Percentiles rank a stretch among this genome's conserved stretches.
These are phyloP conservation scores for Centropus unirufus DNA, from an alignment of 2,113 vertebrate species.

Conservation along the genomic window DNA sequence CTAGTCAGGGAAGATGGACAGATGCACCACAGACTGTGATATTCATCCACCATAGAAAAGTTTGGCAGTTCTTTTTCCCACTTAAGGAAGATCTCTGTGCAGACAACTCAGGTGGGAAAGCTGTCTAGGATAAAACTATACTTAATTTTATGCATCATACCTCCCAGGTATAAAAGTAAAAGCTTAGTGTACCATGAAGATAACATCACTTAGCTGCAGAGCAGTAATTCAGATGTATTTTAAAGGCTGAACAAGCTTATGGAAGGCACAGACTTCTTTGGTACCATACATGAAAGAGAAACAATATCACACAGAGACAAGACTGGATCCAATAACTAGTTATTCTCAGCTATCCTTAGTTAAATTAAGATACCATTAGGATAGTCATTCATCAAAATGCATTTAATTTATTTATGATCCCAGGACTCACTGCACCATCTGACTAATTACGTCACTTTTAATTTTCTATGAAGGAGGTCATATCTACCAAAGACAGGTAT, in stretches of 20 bases:
- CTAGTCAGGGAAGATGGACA: neutral
- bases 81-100: neutral
- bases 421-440: neutral
- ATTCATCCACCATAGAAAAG: neutral
- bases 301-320: neutral
- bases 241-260: neutral
- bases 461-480: neutral
- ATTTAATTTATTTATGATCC: neutral
- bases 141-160: neutral
- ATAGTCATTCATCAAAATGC: neutral
- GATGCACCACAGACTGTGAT: accelerated
- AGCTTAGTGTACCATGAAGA: neutral
- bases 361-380: neutral
- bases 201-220: neutral
- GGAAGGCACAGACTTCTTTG: neutral
- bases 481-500: neutral
- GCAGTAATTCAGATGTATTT: neutral
- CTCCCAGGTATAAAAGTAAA: neutral
- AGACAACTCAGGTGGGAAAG: neutral
- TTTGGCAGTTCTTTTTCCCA: neutral
- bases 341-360: neutral
- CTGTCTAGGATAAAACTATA: neutral
- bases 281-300: neutral
- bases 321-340: neutral
- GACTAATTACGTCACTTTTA: neutral